Evolutionary conservation across 2,888 invertebrate species (phyloP).

Genomic region (Andrena bucephala): DNA sequence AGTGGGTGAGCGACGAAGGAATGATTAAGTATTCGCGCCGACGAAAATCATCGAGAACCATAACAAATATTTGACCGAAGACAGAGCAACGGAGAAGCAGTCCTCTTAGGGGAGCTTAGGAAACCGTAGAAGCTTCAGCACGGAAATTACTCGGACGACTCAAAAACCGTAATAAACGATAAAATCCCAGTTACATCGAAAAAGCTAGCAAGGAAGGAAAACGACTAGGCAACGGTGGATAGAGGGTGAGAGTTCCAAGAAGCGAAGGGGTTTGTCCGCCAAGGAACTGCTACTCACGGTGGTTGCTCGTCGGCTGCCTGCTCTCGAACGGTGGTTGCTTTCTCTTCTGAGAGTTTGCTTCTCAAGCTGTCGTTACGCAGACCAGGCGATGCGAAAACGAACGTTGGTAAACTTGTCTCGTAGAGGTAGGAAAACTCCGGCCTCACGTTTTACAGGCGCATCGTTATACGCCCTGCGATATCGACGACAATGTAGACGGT

Average conservation of each 20-base stretch:
- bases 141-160: conserved; percentile 10
- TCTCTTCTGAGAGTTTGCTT: conserved; percentile 31
- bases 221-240: neutral
- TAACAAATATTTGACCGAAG: neutral
- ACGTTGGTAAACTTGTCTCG: conserved; percentile 7
- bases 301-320: conserved; percentile 48
- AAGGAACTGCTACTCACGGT: conserved; percentile 58
- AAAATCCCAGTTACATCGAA: neutral
- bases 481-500: conserved; percentile 73
- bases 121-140: conserved; percentile 43
- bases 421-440: conserved; percentile 32
- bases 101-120: conserved; percentile 40
- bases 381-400: conserved; percentile 19
- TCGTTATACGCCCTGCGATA: conserved; percentile 68
- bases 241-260: neutral
- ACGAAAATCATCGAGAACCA: neutral
- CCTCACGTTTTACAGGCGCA: conserved; percentile 65
- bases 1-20: neutral
- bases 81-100: neutral
- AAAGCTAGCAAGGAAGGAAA: neutral
- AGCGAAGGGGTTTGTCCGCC: neutral
- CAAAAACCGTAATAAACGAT: neutral
- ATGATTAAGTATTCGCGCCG: neutral
- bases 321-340: conserved; percentile 36
- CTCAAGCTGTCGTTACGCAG: conserved; percentile 4